These are phyloP conservation scores for Lacerta agilis DNA, from an alignment of 2,797 vertebrate species.

Conservation along the genomic window DNA sequence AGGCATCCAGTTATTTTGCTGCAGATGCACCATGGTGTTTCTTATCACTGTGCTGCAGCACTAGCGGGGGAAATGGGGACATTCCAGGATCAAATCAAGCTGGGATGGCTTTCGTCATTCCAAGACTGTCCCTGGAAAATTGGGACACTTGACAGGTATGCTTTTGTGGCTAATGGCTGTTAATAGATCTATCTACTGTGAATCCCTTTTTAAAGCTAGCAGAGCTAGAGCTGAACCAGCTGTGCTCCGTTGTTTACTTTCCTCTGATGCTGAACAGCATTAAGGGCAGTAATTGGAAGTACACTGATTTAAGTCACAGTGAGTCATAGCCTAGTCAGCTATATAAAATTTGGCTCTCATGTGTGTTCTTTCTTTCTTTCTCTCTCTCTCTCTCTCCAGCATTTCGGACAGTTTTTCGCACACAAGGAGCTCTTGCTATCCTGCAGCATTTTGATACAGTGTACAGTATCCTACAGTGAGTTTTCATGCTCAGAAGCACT, in stretches of 20 bases:
- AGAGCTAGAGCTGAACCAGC: no score
- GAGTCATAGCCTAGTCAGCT: not conserved
- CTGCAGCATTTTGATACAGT: constrained; percentile 90
- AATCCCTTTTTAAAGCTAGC: not conserved
- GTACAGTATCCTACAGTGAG: constrained; percentile 93
- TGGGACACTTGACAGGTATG: no score
- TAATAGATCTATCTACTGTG: not conserved
- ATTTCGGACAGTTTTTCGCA: constrained; percentile 83
- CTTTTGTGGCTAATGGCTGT: not conserved
- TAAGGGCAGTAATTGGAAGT: not conserved
- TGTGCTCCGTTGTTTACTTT: not conserved
- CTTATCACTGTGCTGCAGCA: no score
- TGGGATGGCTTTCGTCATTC: no score
- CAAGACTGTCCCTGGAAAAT: no score
- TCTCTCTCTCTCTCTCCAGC: constrained; percentile 67
- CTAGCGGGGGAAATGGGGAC: no score
- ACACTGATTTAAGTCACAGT: not conserved
- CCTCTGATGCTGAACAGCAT: not conserved
- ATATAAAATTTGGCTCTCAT: not conserved
- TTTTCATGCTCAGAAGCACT: constrained; percentile 27
- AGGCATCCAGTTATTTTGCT: no score
- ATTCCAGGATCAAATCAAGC: no score
- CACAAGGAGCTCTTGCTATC: constrained; percentile 84
- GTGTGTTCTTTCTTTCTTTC: not conserved
- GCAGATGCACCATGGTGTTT: no score